phyloP scores from a whole-genome alignment of 2,113 vertebrate species.

The Trochalopteron elliotii region DNA sequence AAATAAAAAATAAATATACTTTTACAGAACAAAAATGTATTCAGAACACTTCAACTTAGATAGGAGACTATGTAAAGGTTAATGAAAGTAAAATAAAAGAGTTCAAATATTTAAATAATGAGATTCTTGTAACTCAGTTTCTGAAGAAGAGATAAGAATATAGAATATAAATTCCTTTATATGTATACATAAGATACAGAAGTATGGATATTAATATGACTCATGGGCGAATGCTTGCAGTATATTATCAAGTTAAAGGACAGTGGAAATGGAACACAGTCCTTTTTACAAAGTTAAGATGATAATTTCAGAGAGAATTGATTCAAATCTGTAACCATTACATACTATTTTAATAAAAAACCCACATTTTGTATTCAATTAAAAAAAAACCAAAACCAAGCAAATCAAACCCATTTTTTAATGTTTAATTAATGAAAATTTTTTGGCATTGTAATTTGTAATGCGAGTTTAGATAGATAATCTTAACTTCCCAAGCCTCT shows the following conservation, averaged over 20 bases:
- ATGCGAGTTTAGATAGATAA: neutral
- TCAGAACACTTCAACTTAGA: neutral
- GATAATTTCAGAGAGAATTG: neutral
- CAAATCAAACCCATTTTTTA: neutral
- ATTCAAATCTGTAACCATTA: neutral
- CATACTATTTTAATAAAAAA: neutral
- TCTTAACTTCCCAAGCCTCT: neutral
- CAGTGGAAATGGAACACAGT: neutral
- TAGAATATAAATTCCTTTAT: neutral
- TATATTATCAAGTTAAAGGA: neutral
- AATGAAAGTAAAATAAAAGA: neutral
- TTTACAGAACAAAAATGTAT: neutral
- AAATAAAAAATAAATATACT: neutral
- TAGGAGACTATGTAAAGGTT: neutral
- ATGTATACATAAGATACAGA: neutral
- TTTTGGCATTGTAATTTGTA: neutral
- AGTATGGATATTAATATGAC: neutral
- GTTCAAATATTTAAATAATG: neutral
- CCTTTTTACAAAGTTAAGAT: neutral
- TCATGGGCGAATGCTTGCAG: neutral
- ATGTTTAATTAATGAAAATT: neutral
- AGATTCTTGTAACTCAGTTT: neutral
- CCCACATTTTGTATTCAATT: neutral
- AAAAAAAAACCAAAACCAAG: neutral
- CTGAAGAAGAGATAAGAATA: neutral